These are phyloP conservation scores for Tricholaema leucomelas DNA, from an alignment of 2,113 vertebrate species.

Conservation along the genomic window DNA sequence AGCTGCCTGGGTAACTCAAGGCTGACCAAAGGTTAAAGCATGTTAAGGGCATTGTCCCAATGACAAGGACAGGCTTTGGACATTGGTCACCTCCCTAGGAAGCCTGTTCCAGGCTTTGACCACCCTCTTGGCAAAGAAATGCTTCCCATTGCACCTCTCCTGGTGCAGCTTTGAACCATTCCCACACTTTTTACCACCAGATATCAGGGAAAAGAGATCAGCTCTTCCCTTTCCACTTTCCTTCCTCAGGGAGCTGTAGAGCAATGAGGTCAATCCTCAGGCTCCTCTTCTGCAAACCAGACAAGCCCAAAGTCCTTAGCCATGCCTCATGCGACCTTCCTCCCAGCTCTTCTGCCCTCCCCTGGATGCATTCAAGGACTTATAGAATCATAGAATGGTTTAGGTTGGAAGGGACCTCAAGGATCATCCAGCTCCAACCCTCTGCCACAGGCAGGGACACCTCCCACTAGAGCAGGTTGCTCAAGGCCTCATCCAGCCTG, in stretches of 20 bases:
- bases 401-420: too few species aligned
- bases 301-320: background rate
- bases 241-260: background rate
- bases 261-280: background rate
- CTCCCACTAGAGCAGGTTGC: too few species aligned
- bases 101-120: background rate
- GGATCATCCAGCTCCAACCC: too few species aligned
- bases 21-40: background rate
- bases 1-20: background rate
- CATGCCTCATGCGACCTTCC: background rate
- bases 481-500: too few species aligned
- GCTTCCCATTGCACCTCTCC: background rate
- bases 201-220: background rate
- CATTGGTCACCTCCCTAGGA: background rate
- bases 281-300: background rate
- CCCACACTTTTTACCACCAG: accelerated
- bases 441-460: too few species aligned
- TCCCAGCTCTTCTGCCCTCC: background rate
- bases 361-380: background rate
- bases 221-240: background rate
- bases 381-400: too few species aligned
- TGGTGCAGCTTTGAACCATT: background rate
- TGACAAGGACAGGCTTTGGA: background rate
- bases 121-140: background rate
- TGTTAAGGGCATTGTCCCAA: background rate